Evolutionary conservation across 2,113 vertebrate species (phyloP).

Genomic region (Vicugna pacos): DNA sequence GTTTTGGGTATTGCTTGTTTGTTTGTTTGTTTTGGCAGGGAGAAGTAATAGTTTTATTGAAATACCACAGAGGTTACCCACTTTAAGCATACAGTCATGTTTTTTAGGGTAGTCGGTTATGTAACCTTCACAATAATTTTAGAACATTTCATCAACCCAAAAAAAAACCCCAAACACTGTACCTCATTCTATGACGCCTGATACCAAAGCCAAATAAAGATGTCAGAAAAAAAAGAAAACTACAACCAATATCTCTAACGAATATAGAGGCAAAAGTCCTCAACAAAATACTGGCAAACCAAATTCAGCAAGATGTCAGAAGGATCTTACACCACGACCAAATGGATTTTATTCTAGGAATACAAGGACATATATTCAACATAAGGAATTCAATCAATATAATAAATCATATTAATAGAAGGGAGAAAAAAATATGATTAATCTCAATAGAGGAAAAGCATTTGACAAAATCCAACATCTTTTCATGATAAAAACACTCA

Average conservation of each 20-base stretch:
- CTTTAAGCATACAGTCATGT: not conserved
- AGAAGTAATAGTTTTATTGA: not conserved
- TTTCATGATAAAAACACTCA: constrained; percentile 26
- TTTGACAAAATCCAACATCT: constrained; percentile 20
- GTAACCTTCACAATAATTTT: not conserved
- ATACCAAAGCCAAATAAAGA: constrained; percentile 25
- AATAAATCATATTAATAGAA: not conserved
- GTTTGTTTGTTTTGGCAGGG: not conserved
- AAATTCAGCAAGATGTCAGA: constrained; percentile 35
- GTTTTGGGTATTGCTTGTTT: not conserved
- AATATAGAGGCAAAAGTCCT: not conserved
- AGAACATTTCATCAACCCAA: not conserved
- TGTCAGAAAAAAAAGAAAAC: not conserved
- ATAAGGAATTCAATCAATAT: not conserved
- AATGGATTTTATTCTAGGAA: constrained; percentile 3
- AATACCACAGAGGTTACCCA: not conserved
- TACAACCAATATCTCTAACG: not conserved
- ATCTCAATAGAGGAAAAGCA: not conserved
- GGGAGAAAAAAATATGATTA: not conserved
- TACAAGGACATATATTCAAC: not conserved
- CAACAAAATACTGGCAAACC: not conserved
- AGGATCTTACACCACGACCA: not conserved
- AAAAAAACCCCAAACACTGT: not conserved
- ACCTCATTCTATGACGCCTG: not conserved
- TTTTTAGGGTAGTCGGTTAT: not conserved